Base-by-base conservation (phyloP, 1,140 invertebrate genomes). In the Brachionus rubens region DNA sequence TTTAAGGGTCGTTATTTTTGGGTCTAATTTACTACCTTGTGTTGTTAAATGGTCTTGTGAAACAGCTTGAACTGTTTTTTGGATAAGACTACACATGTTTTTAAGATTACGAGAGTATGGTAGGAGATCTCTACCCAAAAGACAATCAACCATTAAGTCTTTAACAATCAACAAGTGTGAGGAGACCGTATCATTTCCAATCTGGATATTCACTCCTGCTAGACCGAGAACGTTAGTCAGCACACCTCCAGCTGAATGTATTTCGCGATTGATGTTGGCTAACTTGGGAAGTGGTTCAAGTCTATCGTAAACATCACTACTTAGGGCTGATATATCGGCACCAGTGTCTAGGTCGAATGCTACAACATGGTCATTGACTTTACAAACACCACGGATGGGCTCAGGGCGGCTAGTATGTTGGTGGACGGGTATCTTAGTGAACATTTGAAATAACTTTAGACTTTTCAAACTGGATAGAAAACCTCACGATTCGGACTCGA, bases 81-180 rank as follows among this genome's bases (percentile, higher is more conserved):
- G 47, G 21, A 48, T 48, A 14, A 48, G 5, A 19, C 9, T 12
- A 48, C 19, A 52, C 48, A 52, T 52, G 6, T 24, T 4, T 52
- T 24, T 52, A 26, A 52, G 48, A 26, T 4, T 24, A 4, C 16
- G 16, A 6, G 48, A 52, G 28, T 52, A 52, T 19, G 16, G 48
- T 3, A 52, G 48, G 1, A 54, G n/a, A 12, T 54, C 24, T 0
- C 50, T 0, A 1, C 24, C 26, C 2, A 54, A 12, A 3, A 54
- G 50, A 54, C 50, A 54, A 54, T 54, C 50, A 26, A 54, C 50
- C 50, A 26, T 12, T 26, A 54, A 54, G 30, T 26, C n/a, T 54
- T 54, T 54, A 12, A 54, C 50, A 6, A 54, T 14, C 30, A 54
- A 26, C 19, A 54, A 26, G 50, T 54, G 50, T 26, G 50, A 54